Percentiles rank a stretch among this genome's conserved stretches.
Conservation (phyloP, 2,888 invertebrate species). For the Mantis religiosa region DNA sequence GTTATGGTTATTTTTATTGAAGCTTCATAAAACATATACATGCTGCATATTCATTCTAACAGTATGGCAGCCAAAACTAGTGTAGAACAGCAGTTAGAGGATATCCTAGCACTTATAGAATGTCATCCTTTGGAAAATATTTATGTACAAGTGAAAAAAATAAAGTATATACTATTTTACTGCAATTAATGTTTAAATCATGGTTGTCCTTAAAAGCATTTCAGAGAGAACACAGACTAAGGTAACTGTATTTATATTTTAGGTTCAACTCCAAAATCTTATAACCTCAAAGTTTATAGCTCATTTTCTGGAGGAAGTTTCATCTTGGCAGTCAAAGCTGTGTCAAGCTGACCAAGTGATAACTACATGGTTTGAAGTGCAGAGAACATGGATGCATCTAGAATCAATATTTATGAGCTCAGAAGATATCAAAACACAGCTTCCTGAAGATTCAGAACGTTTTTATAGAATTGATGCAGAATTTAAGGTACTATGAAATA, state of each 20-base stretch:
- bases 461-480: conserved; percentile 88
- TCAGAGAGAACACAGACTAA: background rate
- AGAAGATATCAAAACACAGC: conserved; percentile 90
- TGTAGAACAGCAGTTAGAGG: too few species aligned
- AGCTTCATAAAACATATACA: too few species aligned
- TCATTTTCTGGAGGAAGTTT: conserved; percentile 91
- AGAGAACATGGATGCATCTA: conserved; percentile 93
- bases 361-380: conserved; percentile 91
- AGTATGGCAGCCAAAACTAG: too few species aligned
- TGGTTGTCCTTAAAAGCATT: too few species aligned
- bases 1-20: too few species aligned
- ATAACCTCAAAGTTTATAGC: conserved; percentile 96
- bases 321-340: conserved; percentile 88
- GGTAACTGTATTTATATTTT: conserved; percentile 18
- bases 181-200: too few species aligned
- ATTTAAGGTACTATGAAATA: conserved; percentile 63
- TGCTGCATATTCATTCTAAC: too few species aligned
- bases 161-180: too few species aligned
- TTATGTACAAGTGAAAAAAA: too few species aligned
- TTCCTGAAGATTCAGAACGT: conserved; percentile 88
- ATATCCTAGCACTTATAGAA: too few species aligned
- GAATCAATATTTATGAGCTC: conserved; percentile 98
- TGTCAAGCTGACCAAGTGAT: conserved; percentile 92
- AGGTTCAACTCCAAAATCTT: conserved; percentile 92
- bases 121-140: too few species aligned